Evolutionary conservation across 92 coral and sea anemone species (phyloP).

Genomic region (Umimayanthus chanpuru): DNA sequence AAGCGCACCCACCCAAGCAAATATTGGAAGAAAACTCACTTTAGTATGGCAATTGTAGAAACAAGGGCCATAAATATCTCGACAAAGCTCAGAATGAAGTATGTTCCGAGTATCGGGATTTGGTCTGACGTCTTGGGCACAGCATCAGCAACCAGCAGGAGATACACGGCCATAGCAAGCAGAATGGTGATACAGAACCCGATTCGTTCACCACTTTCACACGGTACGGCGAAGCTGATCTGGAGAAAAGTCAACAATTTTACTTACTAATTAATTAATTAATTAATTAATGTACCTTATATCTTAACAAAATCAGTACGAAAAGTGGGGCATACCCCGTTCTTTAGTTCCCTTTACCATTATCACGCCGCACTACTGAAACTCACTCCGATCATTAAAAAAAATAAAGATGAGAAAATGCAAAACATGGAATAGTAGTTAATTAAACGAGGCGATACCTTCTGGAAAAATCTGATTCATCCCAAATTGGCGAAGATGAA

Average conservation of each 20-base stretch:
- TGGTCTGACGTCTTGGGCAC: conserved; percentile 79
- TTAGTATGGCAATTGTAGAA: conserved; percentile 50
- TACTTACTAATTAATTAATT: neutral
- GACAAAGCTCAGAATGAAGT: conserved; percentile 66
- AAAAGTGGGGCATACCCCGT: too few relatives aligned
- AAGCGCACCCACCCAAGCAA: neutral
- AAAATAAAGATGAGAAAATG: too few relatives aligned
- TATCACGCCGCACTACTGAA: too few relatives aligned
- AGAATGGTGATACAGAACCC: conserved; percentile 81
- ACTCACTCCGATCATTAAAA: too few relatives aligned
- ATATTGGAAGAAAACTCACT: neutral
- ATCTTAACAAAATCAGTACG: neutral
- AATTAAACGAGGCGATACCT: too few relatives aligned
- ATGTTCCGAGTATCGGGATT: conserved; percentile 69
- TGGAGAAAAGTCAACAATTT: neutral
- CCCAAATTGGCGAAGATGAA: too few relatives aligned
- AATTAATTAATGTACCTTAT: too few relatives aligned
- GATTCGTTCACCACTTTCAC: conserved; percentile 87
- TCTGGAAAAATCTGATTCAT: too few relatives aligned
- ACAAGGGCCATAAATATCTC: conserved; percentile 67
- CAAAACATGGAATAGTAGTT: too few relatives aligned
- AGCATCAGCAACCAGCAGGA: conserved; percentile 75
- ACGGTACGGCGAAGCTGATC: conserved; percentile 68
- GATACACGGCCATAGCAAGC: conserved; percentile 80
- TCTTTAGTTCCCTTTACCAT: too few relatives aligned